Conservation (phyloP, 2,113 vertebrate genomes). For the Anarrhichthys ocellatus region DNA sequence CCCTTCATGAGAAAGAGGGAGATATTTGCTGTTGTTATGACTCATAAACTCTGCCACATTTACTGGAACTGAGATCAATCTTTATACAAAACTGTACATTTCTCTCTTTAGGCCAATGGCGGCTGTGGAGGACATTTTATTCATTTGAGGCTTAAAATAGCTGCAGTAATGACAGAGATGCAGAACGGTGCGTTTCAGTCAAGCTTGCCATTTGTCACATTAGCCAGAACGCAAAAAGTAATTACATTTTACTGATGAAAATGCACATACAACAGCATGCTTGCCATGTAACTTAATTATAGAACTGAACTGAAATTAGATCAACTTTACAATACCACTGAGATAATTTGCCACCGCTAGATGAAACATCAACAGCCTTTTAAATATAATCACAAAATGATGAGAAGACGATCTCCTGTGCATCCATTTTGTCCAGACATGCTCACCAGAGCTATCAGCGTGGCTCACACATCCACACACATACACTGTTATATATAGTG, state of each 20-base stretch:
- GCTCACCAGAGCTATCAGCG: slow-evolving; percentile 7
- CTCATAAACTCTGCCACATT: neutral
- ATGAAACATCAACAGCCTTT: neutral
- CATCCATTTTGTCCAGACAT: neutral
- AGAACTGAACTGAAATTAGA: no score
- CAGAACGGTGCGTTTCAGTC: neutral
- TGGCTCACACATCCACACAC: slow-evolving; percentile 21
- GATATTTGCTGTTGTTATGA: neutral
- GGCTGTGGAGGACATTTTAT: neutral
- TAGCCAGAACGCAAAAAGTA: neutral
- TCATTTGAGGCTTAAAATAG: slow-evolving; percentile 6
- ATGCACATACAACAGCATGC: neutral
- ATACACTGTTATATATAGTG: slow-evolving; percentile 50
- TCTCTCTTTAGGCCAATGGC: neutral
- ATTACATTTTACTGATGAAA: neutral
- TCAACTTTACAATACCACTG: neutral
- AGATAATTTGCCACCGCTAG: neutral
- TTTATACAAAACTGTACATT: neutral
- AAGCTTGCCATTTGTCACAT: neutral
- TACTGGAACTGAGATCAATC: neutral
- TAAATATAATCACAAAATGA: neutral
- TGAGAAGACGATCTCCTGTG: neutral
- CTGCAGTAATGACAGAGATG: neutral
- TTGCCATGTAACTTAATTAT: neutral
- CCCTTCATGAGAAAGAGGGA: neutral